phyloP scores from a whole-genome alignment of 2,888 invertebrate species.

The Deilephila elpenor region DNA sequence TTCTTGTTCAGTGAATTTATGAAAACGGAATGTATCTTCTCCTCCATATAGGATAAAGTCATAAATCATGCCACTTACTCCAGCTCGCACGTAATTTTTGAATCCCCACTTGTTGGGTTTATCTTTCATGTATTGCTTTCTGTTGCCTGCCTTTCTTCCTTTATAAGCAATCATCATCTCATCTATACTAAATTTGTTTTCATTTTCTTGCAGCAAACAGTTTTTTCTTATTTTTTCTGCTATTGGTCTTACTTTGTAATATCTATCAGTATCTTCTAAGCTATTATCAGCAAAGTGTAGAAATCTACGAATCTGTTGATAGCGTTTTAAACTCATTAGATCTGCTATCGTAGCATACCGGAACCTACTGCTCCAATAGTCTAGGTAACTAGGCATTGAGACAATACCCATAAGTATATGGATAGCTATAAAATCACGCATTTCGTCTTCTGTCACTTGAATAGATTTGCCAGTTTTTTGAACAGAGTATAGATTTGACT shows the following conservation, averaged over 20 bases:
- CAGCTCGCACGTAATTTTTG: constrained; percentile 55
- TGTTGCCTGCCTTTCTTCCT: constrained; percentile 49
- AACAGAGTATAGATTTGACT: too few species aligned
- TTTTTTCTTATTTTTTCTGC: constrained; percentile 44
- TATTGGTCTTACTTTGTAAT: too few species aligned
- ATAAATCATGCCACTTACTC: constrained; percentile 55
- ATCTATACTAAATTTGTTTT: constrained; percentile 49
- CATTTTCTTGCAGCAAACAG: constrained; percentile 42
- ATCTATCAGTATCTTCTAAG: too few species aligned
- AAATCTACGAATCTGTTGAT: too few species aligned
- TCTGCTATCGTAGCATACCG: too few species aligned
- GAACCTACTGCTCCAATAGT: too few species aligned
- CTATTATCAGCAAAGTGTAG: constrained; percentile 17
- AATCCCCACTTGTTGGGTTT: constrained; percentile 60
- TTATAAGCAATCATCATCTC: constrained; percentile 61
- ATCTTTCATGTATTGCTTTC: constrained; percentile 45
- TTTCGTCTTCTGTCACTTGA: too few species aligned
- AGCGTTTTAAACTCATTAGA: too few species aligned
- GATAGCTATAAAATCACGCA: too few species aligned
- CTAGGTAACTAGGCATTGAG: too few species aligned
- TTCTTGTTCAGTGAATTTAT: constrained; percentile 34
- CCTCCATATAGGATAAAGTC: constrained; percentile 47
- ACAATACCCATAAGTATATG: too few species aligned
- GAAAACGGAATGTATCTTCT: constrained; percentile 33
- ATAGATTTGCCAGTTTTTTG: too few species aligned